Evolutionary conservation across 2,888 invertebrate genomes (phyloP).

Genomic region (Sarcophaga subvicina): DNA sequence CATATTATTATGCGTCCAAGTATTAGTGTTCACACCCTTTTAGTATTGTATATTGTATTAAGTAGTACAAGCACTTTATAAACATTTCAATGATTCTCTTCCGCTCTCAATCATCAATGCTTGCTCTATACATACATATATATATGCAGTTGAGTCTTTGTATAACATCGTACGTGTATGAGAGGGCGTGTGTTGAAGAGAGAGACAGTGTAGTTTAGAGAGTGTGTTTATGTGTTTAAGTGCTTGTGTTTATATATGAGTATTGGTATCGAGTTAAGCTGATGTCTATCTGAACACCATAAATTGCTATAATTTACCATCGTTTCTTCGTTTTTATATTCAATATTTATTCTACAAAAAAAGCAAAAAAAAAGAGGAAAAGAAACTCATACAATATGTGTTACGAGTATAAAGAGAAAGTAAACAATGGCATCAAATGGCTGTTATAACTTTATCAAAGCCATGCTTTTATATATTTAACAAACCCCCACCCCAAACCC

Average conservation of each 20-base stretch:
- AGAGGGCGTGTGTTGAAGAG: too few relatives aligned
- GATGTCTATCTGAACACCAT: slow-evolving; percentile 51
- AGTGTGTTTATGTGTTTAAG: too few relatives aligned
- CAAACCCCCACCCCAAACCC: not conserved
- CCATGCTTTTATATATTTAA: not conserved
- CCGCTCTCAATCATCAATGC: not conserved
- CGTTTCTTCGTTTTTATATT: not conserved
- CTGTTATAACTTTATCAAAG: slow-evolving; percentile 36
- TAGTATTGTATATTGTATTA: not conserved
- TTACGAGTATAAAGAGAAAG: not conserved
- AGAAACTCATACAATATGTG: not conserved
- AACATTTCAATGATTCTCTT: not conserved
- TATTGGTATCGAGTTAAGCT: slow-evolving; percentile 7
- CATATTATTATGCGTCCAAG: not conserved
- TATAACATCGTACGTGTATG: too few relatives aligned
- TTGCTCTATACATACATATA: not conserved
- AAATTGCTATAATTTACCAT: slow-evolving; percentile 51
- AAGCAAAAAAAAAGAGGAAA: not conserved
- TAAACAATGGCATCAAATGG: slow-evolving; percentile 46
- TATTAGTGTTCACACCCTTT: not conserved
- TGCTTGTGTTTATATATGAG: not conserved
- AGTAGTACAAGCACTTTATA: not conserved
- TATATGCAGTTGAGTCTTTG: too few relatives aligned
- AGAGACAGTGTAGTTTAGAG: too few relatives aligned
- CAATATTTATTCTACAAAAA: not conserved